Evolutionary conservation across 2,113 vertebrate genomes (phyloP).

Genomic region (Paratilapia polleni): DNA sequence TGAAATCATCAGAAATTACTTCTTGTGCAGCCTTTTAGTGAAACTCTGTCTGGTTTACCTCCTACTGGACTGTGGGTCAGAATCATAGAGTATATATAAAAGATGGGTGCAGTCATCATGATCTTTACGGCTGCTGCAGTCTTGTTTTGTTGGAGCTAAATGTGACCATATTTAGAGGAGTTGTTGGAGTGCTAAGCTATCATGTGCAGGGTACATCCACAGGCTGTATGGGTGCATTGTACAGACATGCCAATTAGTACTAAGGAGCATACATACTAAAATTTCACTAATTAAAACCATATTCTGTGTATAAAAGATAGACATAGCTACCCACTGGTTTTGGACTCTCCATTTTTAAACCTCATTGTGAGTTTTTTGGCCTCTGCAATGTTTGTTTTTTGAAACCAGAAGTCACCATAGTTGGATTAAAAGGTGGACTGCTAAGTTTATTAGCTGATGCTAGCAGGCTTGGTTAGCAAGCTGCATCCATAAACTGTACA

Average conservation of each 20-base stretch:
- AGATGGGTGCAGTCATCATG: not conserved
- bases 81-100: not conserved
- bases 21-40: not conserved
- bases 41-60: not conserved
- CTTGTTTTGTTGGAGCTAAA: accelerated
- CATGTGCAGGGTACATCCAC: no score
- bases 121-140: not conserved
- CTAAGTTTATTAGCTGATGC: no score
- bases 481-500: no score
- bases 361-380: not conserved
- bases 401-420: not conserved
- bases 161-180: not conserved
- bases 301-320: not conserved
- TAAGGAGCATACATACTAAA: no score
- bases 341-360: not conserved
- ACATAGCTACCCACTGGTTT: not conserved
- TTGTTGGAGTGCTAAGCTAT: no score
- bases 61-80: not conserved
- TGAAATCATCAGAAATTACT: not conserved
- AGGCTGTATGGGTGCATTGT: no score
- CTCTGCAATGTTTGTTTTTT: not conserved
- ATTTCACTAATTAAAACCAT: no score
- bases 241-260: no score
- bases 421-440: no score
- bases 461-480: no score